Percentiles rank a stretch among this genome's conserved stretches.
Evolutionary conservation across 2,113 vertebrate species (phyloP).

Genomic region (Uropsilus gracilis): DNA sequence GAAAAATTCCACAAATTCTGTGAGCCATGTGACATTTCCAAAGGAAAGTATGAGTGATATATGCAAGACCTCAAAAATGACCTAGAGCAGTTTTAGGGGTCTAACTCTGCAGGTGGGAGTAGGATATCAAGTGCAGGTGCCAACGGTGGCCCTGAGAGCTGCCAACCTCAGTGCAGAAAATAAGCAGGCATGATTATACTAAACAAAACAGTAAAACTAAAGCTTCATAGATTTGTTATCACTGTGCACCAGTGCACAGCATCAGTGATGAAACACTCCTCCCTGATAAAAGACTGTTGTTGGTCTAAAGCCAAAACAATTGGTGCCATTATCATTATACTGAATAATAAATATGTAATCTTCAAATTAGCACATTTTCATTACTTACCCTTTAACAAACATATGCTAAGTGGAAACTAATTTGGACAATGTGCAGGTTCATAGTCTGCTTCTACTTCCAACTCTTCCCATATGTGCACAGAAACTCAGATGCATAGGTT

Average conservation of each 20-base stretch:
- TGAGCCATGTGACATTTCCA: not conserved
- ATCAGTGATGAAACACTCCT: not conserved
- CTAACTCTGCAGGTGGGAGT: not conserved
- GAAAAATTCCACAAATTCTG: not conserved
- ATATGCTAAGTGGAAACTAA: not conserved
- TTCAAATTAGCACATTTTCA: not conserved
- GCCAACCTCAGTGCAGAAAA: fast-evolving
- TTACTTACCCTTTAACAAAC: not conserved
- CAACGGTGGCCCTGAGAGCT: fast-evolving
- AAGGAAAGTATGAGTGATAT: not conserved
- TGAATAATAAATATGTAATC: not conserved
- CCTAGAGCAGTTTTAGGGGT: not conserved
- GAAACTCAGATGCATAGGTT: not conserved
- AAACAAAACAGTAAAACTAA: not conserved
- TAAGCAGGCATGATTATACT: not conserved
- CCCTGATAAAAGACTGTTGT: not conserved
- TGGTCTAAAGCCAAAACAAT: not conserved
- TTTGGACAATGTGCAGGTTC: not conserved
- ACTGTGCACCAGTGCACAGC: not conserved
- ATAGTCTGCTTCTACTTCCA: not conserved
- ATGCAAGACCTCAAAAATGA: not conserved
- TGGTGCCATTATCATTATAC: not conserved
- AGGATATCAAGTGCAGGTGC: not conserved
- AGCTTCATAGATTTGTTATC: not conserved
- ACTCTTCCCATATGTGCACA: not conserved